Percentiles rank a stretch among this genome's conserved stretches.
Evolutionary conservation across 2,113 vertebrate species (phyloP).

Genomic region (Paradisaea rubra): DNA sequence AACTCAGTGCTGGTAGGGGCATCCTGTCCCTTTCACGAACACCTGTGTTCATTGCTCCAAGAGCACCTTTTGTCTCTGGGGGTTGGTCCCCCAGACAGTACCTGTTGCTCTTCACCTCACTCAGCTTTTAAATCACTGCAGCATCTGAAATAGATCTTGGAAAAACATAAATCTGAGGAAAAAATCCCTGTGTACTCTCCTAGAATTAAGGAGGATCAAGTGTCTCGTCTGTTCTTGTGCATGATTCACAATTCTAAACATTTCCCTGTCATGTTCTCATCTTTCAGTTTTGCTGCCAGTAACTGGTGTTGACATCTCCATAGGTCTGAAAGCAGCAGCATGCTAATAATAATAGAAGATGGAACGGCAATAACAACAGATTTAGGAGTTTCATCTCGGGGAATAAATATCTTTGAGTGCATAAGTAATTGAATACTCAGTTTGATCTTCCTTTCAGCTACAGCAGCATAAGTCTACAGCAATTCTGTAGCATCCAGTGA

Average conservation of each 20-base stretch:
- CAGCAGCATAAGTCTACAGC: background rate
- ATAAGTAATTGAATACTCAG: background rate
- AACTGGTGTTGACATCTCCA: conserved; percentile 17
- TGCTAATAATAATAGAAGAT: background rate
- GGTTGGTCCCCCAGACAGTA: background rate
- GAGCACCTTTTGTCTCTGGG: background rate
- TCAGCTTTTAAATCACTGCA: background rate
- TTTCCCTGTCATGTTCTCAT: background rate
- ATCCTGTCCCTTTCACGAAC: background rate
- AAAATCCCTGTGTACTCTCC: background rate
- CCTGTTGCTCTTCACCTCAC: background rate
- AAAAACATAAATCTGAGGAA: background rate
- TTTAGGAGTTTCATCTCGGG: background rate
- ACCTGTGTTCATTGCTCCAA: background rate
- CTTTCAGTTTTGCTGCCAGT: conserved; percentile 15
- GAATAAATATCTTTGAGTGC: conserved; percentile 17
- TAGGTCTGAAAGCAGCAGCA: conserved; percentile 11
- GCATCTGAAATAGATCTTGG: background rate
- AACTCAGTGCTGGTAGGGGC: rapidly evolving
- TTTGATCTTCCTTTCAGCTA: conserved; percentile 20
- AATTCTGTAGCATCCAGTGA: background rate
- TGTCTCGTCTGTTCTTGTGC: background rate
- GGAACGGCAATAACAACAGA: background rate
- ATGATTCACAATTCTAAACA: conserved; percentile 13
- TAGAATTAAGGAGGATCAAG: conserved; percentile 12